Base-by-base conservation (phyloP, 2,797 vertebrate genomes). In the Tangara arthus region DNA sequence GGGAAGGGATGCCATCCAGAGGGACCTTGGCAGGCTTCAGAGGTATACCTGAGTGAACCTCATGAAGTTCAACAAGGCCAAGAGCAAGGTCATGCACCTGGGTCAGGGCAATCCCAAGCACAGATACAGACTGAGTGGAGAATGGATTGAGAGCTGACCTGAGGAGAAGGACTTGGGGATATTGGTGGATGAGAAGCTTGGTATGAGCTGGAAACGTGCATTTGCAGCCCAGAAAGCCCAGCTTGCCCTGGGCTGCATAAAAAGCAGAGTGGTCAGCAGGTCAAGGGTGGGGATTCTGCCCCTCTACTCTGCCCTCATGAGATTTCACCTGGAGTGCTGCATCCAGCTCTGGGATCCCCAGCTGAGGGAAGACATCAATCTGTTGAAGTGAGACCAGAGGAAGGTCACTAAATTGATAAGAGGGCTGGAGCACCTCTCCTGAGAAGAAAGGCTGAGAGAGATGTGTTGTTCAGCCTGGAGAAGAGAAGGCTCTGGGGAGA, bases 201-300 rank as follows among this genome's bases (percentile, higher is more conserved):
- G 15, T 8, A 30, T 6, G 23, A 69, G 32, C 4, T 0, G 0
- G 11, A 4, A 69, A 63, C 0, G 0, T 56, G 23, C 15, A 20
- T 28, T 24, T 69, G 6, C 27, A 63, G 11, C 19, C 27, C 19
- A 49, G 42, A 55, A 28, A 82, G 35, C 32, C 55, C 57, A 49
- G 8, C 14, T 41, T 42, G 35, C 55, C 47, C 19, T 69, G 55
- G 28, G 12, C 27, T 63, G 32, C n/a, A 50, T 37, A 8, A 63
- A 56, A 69, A 35, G n/a, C 24, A n/a, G 14, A 20, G 6, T 15
- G 42, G 24, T 24, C 28, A 44, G 23, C 23, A 56, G 23, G 9
- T 22, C 6, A 6, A 44, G 14, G 11, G 23, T 34, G 28, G 17
- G 21, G 41, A 70, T 44, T n/a, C 26, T 69, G 10, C 32, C 4